Evolutionary conservation across 1,140 invertebrate species (phyloP).

Genomic region (Vollenhovia emeryi): DNA sequence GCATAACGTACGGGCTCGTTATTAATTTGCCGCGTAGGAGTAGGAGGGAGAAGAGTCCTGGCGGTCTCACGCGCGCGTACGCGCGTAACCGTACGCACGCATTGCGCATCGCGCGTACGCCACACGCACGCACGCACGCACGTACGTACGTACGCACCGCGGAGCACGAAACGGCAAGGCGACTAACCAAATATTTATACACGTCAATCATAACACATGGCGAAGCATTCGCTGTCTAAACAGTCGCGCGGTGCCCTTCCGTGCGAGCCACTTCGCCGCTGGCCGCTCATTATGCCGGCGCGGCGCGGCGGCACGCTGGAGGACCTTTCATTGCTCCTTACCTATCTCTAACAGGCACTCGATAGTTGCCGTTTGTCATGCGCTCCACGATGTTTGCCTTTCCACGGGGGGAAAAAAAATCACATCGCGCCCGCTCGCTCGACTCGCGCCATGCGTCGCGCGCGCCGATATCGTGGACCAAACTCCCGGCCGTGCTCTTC

Average conservation of each 20-base stretch:
- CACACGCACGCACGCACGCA: neutral
- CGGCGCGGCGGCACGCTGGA: conserved; percentile 27
- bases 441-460: conserved; percentile 20
- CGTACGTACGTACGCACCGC: conserved; percentile 31
- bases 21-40: conserved; percentile 62
- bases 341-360: conserved; percentile 70
- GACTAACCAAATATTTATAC: conserved; percentile 76
- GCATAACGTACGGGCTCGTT: conserved; percentile 53
- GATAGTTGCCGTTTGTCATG: conserved; percentile 70
- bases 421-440: conserved; percentile 39
- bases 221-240: conserved; percentile 74
- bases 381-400: conserved; percentile 60
- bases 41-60: conserved; percentile 39
- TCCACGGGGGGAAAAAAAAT: conserved; percentile 47
- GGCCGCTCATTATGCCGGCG: conserved; percentile 56
- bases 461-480: conserved; percentile 1
- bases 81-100: conserved; percentile 16
- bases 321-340: conserved; percentile 66
- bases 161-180: conserved; percentile 67
- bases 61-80: conserved; percentile 33
- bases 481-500: neutral
- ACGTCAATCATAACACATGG: conserved; percentile 74
- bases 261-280: conserved; percentile 63
- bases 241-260: conserved; percentile 60
- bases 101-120: neutral